A percentile compares a stretch with the other conserved stretches of the same genome.
Conservation (phyloP, 2,113 vertebrate genomes). For the Coracopsis vasa region DNA sequence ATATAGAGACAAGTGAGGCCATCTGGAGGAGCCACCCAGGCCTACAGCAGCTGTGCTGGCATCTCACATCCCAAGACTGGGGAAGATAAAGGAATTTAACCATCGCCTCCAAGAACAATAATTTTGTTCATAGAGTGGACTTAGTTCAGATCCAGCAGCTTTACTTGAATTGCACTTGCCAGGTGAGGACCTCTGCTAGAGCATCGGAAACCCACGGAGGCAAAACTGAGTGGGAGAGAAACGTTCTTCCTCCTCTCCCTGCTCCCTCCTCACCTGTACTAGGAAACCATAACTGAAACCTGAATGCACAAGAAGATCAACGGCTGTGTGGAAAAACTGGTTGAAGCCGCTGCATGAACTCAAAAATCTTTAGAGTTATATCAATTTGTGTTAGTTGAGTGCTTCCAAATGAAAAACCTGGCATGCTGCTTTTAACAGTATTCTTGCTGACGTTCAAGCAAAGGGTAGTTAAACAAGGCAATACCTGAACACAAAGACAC, state of each 20-base stretch:
- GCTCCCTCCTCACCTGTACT: background rate
- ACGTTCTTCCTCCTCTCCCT: background rate
- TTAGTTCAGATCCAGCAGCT: background rate
- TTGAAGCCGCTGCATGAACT: background rate
- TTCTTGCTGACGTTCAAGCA: background rate
- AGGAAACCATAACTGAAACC: background rate
- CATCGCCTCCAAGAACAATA: background rate
- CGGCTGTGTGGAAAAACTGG: background rate
- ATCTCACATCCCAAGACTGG: background rate
- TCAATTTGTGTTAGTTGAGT: background rate
- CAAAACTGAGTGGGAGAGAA: background rate
- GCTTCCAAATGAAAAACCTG: background rate
- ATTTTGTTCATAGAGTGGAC: background rate
- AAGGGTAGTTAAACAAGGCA: background rate
- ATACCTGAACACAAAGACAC: background rate
- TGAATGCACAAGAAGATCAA: background rate
- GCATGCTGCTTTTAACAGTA: background rate
- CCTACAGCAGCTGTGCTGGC: background rate
- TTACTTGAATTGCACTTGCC: background rate
- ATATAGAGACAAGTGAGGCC: background rate
- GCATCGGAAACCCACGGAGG: rapidly evolving
- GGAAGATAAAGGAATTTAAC: background rate
- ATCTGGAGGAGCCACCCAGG: too few species aligned
- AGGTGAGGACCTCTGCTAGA: background rate
- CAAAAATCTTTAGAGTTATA: background rate